Percentiles rank a stretch among this genome's conserved stretches.
Evolutionary conservation across 2,888 invertebrate species (phyloP).

Genomic region (Nasonia oneida): DNA sequence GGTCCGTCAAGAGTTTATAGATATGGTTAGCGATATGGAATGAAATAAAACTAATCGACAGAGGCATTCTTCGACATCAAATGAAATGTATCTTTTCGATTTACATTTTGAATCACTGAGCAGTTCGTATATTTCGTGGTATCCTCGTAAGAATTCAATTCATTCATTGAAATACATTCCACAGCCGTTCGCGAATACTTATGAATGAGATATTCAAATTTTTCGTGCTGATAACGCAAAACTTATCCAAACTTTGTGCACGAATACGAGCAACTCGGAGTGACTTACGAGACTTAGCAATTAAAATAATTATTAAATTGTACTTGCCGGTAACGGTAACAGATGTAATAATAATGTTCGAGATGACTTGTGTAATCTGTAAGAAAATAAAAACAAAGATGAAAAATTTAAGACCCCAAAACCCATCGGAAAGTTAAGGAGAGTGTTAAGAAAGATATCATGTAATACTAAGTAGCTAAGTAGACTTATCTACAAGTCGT

Average conservation of each 20-base stretch:
- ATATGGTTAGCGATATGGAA: background rate
- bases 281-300: background rate
- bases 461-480: background rate
- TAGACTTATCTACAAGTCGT: background rate
- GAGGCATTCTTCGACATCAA: background rate
- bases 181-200: background rate
- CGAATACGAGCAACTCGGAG: background rate
- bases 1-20: background rate
- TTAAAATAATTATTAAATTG: background rate
- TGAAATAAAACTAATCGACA: background rate
- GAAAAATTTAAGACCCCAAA: slow-evolving; percentile 20
- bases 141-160: background rate
- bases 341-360: background rate
- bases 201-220: background rate
- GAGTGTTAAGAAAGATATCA: background rate
- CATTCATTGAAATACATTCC: slow-evolving; percentile 2
- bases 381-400: slow-evolving; percentile 47
- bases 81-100: background rate
- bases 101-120: background rate
- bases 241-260: background rate
- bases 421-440: slow-evolving; percentile 39
- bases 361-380: slow-evolving; percentile 30
- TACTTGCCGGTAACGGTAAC: slow-evolving; percentile 33
- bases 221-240: background rate
- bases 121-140: background rate